These are phyloP conservation scores for Smittia aterrima DNA, from an alignment of 2,888 invertebrate species.

Conservation along the genomic window DNA sequence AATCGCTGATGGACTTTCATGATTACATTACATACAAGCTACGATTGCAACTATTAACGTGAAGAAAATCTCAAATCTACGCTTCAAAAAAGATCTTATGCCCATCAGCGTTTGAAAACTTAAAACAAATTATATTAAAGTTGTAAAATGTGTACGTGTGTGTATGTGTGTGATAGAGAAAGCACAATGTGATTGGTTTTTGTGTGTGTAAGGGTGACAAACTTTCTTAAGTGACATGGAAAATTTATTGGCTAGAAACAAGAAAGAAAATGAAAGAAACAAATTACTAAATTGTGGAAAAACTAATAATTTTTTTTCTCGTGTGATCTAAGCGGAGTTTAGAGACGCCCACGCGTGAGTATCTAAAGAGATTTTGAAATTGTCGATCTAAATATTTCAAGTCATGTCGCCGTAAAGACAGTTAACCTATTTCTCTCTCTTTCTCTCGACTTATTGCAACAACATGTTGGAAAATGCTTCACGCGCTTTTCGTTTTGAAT, in stretches of 20 bases:
- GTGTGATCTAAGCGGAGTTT: not conserved
- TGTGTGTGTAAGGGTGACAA: not conserved
- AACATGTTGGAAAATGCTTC: constrained; percentile 3
- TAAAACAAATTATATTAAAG: not conserved
- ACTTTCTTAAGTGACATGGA: constrained; percentile 17
- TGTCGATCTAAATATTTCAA: not conserved
- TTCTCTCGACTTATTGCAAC: not conserved
- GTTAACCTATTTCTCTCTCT: not conserved
- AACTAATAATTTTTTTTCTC: not conserved
- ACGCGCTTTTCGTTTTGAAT: not conserved
- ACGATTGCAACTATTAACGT: no score
- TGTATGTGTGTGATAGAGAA: not conserved
- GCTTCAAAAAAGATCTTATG: not conserved
- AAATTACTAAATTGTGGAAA: constrained; percentile 1
- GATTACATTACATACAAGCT: not conserved
- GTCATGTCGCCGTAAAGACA: not conserved
- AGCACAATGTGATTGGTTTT: not conserved
- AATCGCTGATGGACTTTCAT: not conserved
- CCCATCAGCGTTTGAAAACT: not conserved
- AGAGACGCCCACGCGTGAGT: not conserved
- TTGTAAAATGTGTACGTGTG: constrained; percentile 17
- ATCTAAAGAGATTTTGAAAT: not conserved
- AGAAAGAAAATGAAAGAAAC: constrained; percentile 11
- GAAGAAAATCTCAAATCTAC: not conserved
- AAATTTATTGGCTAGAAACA: constrained; percentile 26